These are phyloP conservation scores for Pecten maximus DNA, from an alignment of 2,888 invertebrate species.

Conservation along the genomic window DNA sequence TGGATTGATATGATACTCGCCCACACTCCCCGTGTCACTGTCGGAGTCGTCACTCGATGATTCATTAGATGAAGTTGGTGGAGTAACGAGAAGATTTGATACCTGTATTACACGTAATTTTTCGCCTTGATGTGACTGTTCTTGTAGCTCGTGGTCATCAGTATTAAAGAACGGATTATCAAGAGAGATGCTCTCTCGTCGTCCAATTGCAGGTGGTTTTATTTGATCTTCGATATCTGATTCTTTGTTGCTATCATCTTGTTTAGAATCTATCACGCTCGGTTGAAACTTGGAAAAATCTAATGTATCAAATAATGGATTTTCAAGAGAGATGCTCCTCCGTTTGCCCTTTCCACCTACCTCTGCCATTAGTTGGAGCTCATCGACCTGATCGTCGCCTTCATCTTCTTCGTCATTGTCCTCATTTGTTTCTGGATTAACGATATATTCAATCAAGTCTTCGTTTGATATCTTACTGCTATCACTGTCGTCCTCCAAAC, in stretches of 20 bases:
- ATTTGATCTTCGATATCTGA: not conserved
- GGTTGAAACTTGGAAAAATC: conserved; percentile 14
- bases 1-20: not conserved
- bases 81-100: not conserved
- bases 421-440: not conserved
- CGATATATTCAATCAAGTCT: not conserved
- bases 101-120: not conserved
- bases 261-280: not conserved
- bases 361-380: not conserved
- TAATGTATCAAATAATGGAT: conserved; percentile 21
- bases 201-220: not conserved
- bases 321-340: conserved; percentile 10
- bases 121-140: not conserved
- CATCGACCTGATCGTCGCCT: not conserved
- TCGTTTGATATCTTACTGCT: not conserved
- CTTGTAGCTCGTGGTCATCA: not conserved
- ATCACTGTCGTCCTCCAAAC: not conserved
- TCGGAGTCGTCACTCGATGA: not conserved
- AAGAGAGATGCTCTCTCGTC: conserved; percentile 27
- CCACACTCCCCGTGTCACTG: not conserved
- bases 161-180: conserved; percentile 37
- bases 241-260: not conserved
- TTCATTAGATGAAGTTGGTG: conserved; percentile 6
- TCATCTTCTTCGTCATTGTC: not conserved
- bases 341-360: not conserved